Evolutionary conservation across 1,140 invertebrate species (phyloP).

Genomic region (Drosophila saltans): DNA sequence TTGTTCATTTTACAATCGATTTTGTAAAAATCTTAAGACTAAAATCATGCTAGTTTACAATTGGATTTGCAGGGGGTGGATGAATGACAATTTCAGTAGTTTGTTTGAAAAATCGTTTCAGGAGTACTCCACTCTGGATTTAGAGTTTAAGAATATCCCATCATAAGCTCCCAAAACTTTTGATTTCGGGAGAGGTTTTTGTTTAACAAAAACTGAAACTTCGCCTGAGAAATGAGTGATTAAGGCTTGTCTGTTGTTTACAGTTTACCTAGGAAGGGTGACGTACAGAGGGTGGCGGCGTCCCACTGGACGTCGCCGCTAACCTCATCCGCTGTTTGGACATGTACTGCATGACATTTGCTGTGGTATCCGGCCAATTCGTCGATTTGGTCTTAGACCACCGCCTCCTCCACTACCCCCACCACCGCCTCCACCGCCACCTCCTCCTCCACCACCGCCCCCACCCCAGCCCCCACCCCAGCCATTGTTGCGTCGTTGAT

Average conservation of each 20-base stretch:
- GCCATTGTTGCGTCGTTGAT: constrained; percentile 32
- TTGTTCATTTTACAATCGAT: background rate
- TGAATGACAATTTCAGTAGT: constrained; percentile 26
- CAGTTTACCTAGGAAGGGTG: constrained; percentile 13
- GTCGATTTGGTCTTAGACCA: constrained; percentile 63
- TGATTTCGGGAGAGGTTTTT: background rate
- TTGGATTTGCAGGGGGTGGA: constrained; percentile 18
- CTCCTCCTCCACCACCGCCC: constrained; percentile 25
- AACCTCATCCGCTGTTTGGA: constrained; percentile 59
- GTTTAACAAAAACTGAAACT: background rate
- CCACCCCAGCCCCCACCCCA: constrained; percentile 25
- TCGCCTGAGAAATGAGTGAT: constrained; percentile 1
- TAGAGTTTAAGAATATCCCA: constrained; percentile 49
- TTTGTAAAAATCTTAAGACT: constrained; percentile 27
- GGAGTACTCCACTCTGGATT: constrained; percentile 35
- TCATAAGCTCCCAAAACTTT: constrained; percentile 38
- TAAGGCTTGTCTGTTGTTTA: background rate
- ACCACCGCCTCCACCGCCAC: constrained; percentile 44
- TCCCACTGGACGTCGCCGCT: constrained; percentile 29
- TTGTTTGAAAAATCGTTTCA: constrained; percentile 6
- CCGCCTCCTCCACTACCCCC: constrained; percentile 40
- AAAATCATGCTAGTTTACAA: constrained; percentile 17
- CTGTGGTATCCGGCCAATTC: constrained; percentile 64
- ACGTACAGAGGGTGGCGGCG: constrained; percentile 15
- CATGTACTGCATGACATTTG: constrained; percentile 43